Evolutionary conservation across 2,113 vertebrate species (phyloP).

Genomic region (Syngnathus typhle): DNA sequence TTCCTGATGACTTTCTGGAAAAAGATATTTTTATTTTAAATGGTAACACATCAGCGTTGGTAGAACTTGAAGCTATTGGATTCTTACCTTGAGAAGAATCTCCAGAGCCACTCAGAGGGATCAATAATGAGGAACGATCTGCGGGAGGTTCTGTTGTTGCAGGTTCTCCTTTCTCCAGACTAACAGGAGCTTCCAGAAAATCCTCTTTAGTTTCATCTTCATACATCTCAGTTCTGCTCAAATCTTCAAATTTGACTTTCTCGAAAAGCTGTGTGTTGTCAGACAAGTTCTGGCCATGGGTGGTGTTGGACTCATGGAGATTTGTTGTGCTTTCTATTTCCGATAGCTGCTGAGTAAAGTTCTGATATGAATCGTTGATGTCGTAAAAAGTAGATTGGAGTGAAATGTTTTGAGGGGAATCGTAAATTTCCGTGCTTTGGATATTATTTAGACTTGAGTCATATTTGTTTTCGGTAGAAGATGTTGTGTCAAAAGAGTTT

Average conservation of each 20-base stretch:
- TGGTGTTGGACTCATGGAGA: constrained; percentile 5
- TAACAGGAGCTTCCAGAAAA: constrained; percentile 15
- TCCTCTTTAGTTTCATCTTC: constrained; percentile 24
- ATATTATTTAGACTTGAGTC: constrained; percentile 20
- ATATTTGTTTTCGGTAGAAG: constrained; percentile 22
- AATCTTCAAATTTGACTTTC: constrained; percentile 19
- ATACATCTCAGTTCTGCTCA: constrained; percentile 8
- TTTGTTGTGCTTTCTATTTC: constrained; percentile 32
- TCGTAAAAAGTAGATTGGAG: constrained; percentile 17
- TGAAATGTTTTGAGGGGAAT: constrained; percentile 18
- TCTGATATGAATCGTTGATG: constrained; percentile 23
- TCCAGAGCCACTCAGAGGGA: constrained; percentile 51
- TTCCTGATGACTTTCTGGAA: constrained; percentile 42
- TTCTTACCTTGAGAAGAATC: constrained; percentile 54
- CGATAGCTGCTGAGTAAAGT: constrained; percentile 36
- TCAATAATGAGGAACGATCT: constrained; percentile 20
- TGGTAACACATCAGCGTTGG: neutral
- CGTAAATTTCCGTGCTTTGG: constrained; percentile 21
- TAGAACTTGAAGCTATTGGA: neutral
- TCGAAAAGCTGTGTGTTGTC: constrained; percentile 14
- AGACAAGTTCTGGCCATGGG: constrained; percentile 32
- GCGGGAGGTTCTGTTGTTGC: constrained; percentile 14
- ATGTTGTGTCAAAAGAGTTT: constrained; percentile 20
- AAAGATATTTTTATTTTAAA: constrained; percentile 16
- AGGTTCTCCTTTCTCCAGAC: constrained; percentile 17